Percentiles rank a stretch among this genome's conserved stretches.
These are phyloP conservation scores for Cygnus olor DNA, from an alignment of 2,797 vertebrate species.

Conservation along the genomic window DNA sequence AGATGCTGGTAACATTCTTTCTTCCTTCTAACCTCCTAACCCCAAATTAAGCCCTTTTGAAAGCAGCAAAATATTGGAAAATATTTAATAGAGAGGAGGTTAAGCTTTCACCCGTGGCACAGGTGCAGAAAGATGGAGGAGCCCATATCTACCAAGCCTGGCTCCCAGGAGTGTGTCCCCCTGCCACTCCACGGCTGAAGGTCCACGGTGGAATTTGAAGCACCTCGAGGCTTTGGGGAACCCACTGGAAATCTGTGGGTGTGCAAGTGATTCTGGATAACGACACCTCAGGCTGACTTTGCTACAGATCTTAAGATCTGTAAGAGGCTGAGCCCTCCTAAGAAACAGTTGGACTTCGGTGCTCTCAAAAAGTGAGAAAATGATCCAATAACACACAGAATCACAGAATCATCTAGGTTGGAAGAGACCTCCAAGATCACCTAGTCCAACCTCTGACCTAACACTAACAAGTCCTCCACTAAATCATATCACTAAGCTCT, in stretches of 20 bases:
- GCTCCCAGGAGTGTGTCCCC: fast-evolving
- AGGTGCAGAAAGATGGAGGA: neutral
- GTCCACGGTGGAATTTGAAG: neutral
- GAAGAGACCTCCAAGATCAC: too few species aligned
- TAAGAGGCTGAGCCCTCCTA: neutral
- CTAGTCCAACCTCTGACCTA: too few species aligned
- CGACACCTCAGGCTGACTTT: neutral
- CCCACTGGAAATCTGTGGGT: neutral
- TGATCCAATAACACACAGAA: neutral
- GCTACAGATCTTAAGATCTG: neutral
- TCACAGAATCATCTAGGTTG: too few species aligned
- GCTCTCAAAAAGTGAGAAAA: neutral
- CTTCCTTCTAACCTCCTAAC: neutral
- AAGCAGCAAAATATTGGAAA: neutral
- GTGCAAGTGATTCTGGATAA: neutral
- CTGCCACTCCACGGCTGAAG: neutral
- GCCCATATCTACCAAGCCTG: neutral
- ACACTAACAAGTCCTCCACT: too few species aligned
- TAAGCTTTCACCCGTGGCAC: neutral
- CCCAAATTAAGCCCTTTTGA: neutral
- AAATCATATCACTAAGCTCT: too few species aligned
- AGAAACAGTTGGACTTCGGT: neutral
- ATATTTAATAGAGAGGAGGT: neutral
- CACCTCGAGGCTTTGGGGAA: neutral
- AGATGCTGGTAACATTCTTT: neutral